These are phyloP conservation scores for Carpatolechia fugitivella DNA, from an alignment of 2,888 invertebrate species.

Conservation along the genomic window DNA sequence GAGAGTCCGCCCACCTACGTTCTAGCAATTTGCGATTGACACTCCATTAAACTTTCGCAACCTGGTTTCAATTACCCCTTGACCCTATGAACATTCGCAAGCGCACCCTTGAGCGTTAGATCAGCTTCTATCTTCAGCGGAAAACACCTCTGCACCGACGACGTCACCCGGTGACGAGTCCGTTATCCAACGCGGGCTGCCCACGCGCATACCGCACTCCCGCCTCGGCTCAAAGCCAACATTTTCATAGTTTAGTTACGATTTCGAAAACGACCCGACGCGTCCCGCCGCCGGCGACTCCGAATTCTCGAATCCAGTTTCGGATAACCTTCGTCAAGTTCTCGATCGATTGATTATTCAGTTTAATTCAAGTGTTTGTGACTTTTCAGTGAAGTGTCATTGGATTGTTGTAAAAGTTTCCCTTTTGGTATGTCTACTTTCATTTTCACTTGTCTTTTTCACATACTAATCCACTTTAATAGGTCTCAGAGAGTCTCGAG, in stretches of 20 bases:
- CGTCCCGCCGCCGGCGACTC: conserved; percentile 77
- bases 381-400: conserved; percentile 47
- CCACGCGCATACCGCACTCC: conserved; percentile 70
- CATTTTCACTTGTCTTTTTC: not conserved
- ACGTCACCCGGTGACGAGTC: conserved; percentile 65
- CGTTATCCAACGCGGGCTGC: conserved; percentile 69
- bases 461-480: not conserved
- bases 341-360: conserved; percentile 45
- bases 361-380: conserved; percentile 52
- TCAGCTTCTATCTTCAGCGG: conserved; percentile 69
- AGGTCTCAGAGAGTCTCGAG: not conserved
- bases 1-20: too few relatives aligned
- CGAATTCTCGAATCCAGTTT: conserved; percentile 65
- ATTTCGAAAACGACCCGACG: conserved; percentile 80
- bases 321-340: conserved; percentile 60
- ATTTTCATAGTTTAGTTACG: conserved; percentile 79
- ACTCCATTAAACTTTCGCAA: not conserved
- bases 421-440: conserved; percentile 40
- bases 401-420: conserved; percentile 50
- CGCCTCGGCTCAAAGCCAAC: conserved; percentile 72
- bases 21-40: not conserved
- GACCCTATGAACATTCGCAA: conserved; percentile 3
- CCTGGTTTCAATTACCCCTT: not conserved
- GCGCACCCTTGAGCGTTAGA: conserved; percentile 36
- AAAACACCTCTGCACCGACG: conserved; percentile 75